Percentiles rank a stretch among this genome's conserved stretches.
Evolutionary conservation across 2,113 vertebrate species (phyloP).

Genomic region (Tychaedon coryphoeus): DNA sequence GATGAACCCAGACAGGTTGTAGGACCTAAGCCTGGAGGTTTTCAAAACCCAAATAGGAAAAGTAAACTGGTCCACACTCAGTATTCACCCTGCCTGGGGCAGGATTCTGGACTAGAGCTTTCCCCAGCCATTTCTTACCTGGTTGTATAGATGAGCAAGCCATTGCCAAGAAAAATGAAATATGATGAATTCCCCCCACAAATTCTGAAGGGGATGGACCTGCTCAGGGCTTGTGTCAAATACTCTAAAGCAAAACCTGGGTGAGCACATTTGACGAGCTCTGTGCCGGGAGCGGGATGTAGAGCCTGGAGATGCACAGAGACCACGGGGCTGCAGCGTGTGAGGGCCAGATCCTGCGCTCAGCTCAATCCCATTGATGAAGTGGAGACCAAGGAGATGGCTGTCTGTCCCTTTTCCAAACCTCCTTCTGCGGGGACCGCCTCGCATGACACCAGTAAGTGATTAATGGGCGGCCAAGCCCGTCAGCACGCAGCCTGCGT

Average conservation of each 20-base stretch:
- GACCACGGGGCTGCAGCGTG: rapidly evolving
- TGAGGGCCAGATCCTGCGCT: background rate
- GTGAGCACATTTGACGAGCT: background rate
- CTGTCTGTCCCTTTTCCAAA: background rate
- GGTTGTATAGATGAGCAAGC: rapidly evolving
- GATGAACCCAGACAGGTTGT: background rate
- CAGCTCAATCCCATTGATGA: background rate
- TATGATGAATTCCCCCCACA: background rate
- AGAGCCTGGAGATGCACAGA: rapidly evolving
- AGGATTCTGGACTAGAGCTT: background rate
- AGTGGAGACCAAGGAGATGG: background rate
- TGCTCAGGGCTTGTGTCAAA: background rate
- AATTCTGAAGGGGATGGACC: background rate
- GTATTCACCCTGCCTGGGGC: background rate
- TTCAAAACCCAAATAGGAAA: background rate
- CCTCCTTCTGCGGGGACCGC: background rate
- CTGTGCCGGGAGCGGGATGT: rapidly evolving
- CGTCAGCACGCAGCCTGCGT: background rate
- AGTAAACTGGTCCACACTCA: background rate
- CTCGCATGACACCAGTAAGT: background rate
- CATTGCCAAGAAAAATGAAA: background rate
- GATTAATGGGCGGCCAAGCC: background rate
- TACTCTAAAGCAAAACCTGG: background rate
- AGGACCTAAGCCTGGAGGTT: background rate
- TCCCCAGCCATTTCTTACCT: background rate